Evolutionary conservation across 2,797 vertebrate species (phyloP), one percentile per base, ranked within the genome.

Genomic region (Parauchenoglanis ngamensis): DNA sequence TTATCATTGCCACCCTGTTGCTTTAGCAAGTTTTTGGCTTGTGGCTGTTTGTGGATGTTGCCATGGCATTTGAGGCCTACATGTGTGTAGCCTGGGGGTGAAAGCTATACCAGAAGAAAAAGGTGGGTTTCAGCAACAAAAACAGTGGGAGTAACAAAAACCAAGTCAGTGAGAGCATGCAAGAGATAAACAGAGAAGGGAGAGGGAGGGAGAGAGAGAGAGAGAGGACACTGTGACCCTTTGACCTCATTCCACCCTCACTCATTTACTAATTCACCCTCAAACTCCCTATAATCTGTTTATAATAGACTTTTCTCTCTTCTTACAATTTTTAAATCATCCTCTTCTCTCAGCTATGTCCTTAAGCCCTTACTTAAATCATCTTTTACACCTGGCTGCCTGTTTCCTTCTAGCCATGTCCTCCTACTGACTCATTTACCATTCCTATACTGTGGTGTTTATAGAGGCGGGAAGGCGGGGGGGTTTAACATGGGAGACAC

Each of bases 1-100:
- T 79, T 83, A 95, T 94, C 94, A 93, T 90, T 94, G 94, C 91
- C 92, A 90, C 93, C 91, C 92, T 93, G 93, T 92, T 94, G 93
- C 93, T 91, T 90, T 89, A 92, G 89, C 91, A 92, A 92, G 92
- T 92, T 92, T 91, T 85, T 76, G 90, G 92, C 87, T 90, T 90
- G 87, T 90, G 87, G 52, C 88, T 92, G 94, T 95, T 95, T 94
- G 93, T 90, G 91, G 83, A 86, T 11, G 92, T 94, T 92, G 88
- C 91, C 92, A 94, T 93, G 94, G 91, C 87, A 93, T 89, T 89
- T 11, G 92, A 94, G 94, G 93, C 92, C 93, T 92, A 92, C 92
- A 93, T 92, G 91, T 92, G 93, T 92, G 87, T 91, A 85, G 89
- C 89, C 85, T 67, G 35, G 88, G 46, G 90, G 90, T 23, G 83